Base-by-base conservation (phyloP, 1,140 invertebrate genomes). In the Anastrepha ludens region DNA sequence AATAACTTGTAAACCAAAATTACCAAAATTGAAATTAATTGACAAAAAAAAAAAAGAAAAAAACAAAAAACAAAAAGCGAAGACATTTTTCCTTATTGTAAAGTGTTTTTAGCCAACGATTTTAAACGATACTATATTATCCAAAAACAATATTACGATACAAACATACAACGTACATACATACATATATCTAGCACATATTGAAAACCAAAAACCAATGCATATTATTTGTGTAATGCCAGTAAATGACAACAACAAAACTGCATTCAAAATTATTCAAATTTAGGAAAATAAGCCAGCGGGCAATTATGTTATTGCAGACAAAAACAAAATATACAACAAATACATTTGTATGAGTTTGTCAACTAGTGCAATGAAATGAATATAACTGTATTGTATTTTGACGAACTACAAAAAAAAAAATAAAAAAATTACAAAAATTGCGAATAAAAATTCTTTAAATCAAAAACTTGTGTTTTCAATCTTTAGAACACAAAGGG, bases 71-170 rank as follows among this genome's bases (percentile, higher is more conserved):
- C 58, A 20, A 59, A 59, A 20, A 1, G 81, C 58, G 60, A 86
- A n/a, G 59, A n/a, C 85, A 86, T 41, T 62, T 86, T 86, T 60
- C 50, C 85, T 55, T 86, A 86, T 86, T 62, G 85, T 86, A 86
- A 60, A 85, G 17, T 86, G 85, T 86, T 86, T 60, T 86, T 86
- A 86, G 85, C 85, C 59, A 81, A 86, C 85, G 85, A 62, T 86
- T 60, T 86, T 86, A 86, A 86, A 59, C 55, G 59, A 86, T 59
- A 86, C 41, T 44, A 81, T 81, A 81, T 55, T 50, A 55, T 8
- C 2, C n/a, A 81, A 20, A 55, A 58, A 58, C 15, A 50, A 50
- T 47, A 55, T 50, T 78, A 9, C 47, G 70, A 78, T 15, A 20
- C 47, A 81, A 15, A 81, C 17, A 29, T 20, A 29, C 70, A 29